Evolutionary conservation across 1,140 invertebrate genomes (phyloP), one percentile per base, ranked within the genome.

Genomic region (Hylaeus anthracinus): DNA sequence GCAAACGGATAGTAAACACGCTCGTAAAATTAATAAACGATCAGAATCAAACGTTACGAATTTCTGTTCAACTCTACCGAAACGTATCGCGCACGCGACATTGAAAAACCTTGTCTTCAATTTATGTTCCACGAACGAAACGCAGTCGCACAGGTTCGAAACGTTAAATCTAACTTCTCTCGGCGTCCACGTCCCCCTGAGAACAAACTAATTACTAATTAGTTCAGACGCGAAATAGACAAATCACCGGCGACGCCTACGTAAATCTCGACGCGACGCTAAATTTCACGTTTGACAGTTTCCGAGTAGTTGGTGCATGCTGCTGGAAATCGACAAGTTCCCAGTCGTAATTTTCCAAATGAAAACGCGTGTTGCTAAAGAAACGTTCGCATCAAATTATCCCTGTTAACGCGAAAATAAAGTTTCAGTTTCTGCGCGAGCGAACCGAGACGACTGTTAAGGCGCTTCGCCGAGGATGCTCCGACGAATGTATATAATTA

Each of bases 401-500:
- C 66, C 51, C 48, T 53, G 41, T 55, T 67, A 48, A 48, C 41
- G 6, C 1, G 72, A 41, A 71, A 73, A 78, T 55, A 48, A 5
- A 78, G 73, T 73, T 69, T 72, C 61, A 15, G 48, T 72, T 72
- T 63, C 55, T 48, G 39, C 51, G 64, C 41, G 12, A 48, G 37
- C 55, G 51, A 61, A n/a, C 10, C 55, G 26, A 60, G 26, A n/a
- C 53, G 65, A 12, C 58, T 67, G 58, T 51, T 72, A 51, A 41
- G 51, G 39, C 41, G 61, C 26, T 72, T 41, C 66, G 37, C 43
- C 8, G 58, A 79, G 39, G 61, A 55, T 51, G 61, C 58, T 71
- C 60, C 48, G n/a, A 72, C 70, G 70, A 51, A 81, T 81, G 75
- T 66, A 56, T 9, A n/a, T 83, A 85, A 81, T 84, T 76, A 80